Evolutionary conservation across 2,113 vertebrate species (phyloP).

Genomic region (Stercorarius parasiticus): DNA sequence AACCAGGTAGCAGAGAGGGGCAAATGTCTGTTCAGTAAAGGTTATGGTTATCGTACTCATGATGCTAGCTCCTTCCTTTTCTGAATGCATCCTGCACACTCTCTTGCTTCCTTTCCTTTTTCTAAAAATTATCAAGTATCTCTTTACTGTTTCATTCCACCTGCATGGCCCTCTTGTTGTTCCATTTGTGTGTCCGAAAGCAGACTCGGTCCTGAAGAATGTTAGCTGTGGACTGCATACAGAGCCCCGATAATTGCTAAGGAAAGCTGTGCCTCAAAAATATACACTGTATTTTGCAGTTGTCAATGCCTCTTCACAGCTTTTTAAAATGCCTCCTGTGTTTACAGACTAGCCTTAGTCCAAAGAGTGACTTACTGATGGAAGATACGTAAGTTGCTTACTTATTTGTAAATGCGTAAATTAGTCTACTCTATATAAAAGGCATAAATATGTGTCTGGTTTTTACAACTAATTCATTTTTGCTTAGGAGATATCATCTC

Average conservation of each 20-base stretch:
- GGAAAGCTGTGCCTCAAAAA: not conserved
- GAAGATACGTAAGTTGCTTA: not conserved
- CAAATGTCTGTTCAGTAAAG: not conserved
- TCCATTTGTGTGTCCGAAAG: not conserved
- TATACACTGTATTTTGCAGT: accelerated
- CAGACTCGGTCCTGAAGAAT: not conserved
- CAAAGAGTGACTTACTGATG: not conserved
- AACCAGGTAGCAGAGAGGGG: not conserved
- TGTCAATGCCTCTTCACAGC: not conserved
- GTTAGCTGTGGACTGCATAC: not conserved
- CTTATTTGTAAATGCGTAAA: not conserved
- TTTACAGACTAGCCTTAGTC: not conserved
- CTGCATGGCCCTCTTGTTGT: not conserved
- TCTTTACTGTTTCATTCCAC: not conserved
- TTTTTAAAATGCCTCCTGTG: not conserved
- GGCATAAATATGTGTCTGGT: not conserved
- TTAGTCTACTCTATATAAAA: not conserved
- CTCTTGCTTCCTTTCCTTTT: not conserved
- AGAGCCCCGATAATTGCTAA: no score
- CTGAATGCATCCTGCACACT: not conserved
- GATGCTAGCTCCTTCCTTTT: not conserved
- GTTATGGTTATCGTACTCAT: not conserved
- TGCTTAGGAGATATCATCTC: not conserved
- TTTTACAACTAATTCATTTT: not conserved
- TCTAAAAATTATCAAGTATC: not conserved